Conservation (phyloP, 2,888 invertebrate species). For the Nephrotoma appendiculata region DNA sequence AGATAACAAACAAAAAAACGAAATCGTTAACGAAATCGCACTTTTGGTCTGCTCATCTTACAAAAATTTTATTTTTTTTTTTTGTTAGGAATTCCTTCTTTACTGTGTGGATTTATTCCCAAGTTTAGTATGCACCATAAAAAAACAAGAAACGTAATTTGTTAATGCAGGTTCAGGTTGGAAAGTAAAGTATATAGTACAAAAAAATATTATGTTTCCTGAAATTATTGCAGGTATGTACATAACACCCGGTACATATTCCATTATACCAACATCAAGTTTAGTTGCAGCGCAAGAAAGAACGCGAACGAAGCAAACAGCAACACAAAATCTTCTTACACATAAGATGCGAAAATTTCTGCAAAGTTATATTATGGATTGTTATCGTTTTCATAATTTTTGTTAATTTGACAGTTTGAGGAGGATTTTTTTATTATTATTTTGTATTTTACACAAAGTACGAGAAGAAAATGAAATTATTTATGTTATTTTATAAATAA, state of each 20-base stretch:
- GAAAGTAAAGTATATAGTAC: background rate
- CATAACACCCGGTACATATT: background rate
- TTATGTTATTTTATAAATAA: background rate
- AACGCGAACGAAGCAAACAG: background rate
- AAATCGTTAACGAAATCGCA: background rate
- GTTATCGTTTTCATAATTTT: constrained; percentile 3
- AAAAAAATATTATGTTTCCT: background rate
- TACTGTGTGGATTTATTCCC: background rate
- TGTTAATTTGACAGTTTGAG: constrained; percentile 4
- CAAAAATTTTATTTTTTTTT: background rate
- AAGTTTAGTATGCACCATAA: background rate
- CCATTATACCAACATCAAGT: background rate
- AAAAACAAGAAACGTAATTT: background rate
- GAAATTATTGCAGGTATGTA: background rate
- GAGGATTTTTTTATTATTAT: background rate
- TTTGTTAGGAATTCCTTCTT: background rate
- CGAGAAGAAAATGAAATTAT: background rate
- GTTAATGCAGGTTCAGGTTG: constrained; percentile 4
- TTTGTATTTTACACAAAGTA: background rate
- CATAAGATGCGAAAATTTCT: background rate
- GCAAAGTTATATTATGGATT: background rate
- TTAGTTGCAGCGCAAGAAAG: background rate
- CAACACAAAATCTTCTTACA: background rate
- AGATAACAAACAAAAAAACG: background rate
- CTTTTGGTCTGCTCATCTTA: background rate